Evolutionary conservation across 2,797 vertebrate species (phyloP).

Genomic region (Typhlichthys eigenmanni): DNA sequence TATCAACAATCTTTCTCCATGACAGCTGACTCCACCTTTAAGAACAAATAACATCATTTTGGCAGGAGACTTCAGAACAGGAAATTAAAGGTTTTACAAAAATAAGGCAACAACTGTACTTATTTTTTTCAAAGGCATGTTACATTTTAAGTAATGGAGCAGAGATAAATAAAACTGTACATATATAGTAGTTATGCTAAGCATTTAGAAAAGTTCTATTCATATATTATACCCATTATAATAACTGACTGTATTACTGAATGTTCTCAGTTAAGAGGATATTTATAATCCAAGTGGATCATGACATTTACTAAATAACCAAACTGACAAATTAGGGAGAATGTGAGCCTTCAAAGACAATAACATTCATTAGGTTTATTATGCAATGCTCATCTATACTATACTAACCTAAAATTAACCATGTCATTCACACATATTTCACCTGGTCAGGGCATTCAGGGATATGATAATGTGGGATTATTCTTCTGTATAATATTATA

Average conservation of each 20-base stretch:
- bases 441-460: constrained; percentile 8
- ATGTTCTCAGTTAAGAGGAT: constrained; percentile 12
- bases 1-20: too few relatives aligned
- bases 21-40: too few relatives aligned
- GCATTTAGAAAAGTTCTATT: constrained; percentile 7
- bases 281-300: constrained; percentile 7
- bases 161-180: constrained; percentile 20
- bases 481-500: constrained; percentile 38
- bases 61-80: constrained; percentile 56
- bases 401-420: constrained; percentile 27
- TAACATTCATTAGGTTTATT: constrained; percentile 8
- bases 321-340: constrained; percentile 4
- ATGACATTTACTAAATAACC: neutral
- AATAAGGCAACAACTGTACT: constrained; percentile 71
- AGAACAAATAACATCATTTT: constrained; percentile 39
- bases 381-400: constrained; percentile 11
- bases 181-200: neutral
- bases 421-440: constrained; percentile 9
- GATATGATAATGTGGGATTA: constrained; percentile 21
- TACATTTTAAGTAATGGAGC: constrained; percentile 43
- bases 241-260: constrained; percentile 17
- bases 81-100: constrained; percentile 46
- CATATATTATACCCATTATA: constrained; percentile 12
- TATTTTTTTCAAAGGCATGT: constrained; percentile 53
- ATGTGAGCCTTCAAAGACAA: constrained; percentile 2